A percentile compares a stretch with the other conserved stretches of the same genome.
These are phyloP conservation scores for Agonopterix arenella DNA, from an alignment of 2,888 invertebrate species.

Conservation along the genomic window DNA sequence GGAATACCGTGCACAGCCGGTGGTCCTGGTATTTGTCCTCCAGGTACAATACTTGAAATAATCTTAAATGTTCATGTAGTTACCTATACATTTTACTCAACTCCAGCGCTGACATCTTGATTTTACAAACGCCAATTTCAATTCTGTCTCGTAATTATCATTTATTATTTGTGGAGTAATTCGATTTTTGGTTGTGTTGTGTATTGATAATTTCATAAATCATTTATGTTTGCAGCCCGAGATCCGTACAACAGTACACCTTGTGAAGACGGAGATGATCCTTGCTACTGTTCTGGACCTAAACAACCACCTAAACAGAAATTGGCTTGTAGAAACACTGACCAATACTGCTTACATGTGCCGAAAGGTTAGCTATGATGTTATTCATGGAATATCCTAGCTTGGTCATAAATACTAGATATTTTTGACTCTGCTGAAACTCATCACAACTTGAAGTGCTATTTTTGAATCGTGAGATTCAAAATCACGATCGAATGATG, in stretches of 20 bases:
- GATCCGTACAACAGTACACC: conserved; percentile 57
- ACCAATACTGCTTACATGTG: conserved; percentile 62
- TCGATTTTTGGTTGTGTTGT: too few species aligned
- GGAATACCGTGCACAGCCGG: conserved; percentile 20
- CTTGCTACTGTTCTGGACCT: conserved; percentile 59
- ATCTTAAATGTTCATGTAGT: too few species aligned
- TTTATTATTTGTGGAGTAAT: too few species aligned
- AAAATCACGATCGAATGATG: too few species aligned
- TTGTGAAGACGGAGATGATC: conserved; percentile 55
- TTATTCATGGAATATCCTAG: too few species aligned
- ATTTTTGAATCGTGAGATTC: too few species aligned
- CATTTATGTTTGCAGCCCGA: conserved; percentile 22
- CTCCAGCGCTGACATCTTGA: background rate
- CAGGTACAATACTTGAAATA: conserved; percentile 26
- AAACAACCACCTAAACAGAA: conserved; percentile 35
- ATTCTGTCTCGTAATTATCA: too few species aligned
- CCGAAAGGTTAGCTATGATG: conserved; percentile 54
- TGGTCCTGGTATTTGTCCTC: conserved; percentile 35
- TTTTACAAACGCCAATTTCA: background rate
- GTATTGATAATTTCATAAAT: too few species aligned
- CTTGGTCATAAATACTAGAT: too few species aligned
- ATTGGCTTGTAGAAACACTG: conserved; percentile 59
- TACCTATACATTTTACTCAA: too few species aligned
- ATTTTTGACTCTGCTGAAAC: too few species aligned
- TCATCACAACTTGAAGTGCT: too few species aligned